A percentile compares a stretch with the other conserved stretches of the same genome.
phyloP scores from a whole-genome alignment of 2,888 invertebrate species.

The Pollenia griseotomentosa region DNA sequence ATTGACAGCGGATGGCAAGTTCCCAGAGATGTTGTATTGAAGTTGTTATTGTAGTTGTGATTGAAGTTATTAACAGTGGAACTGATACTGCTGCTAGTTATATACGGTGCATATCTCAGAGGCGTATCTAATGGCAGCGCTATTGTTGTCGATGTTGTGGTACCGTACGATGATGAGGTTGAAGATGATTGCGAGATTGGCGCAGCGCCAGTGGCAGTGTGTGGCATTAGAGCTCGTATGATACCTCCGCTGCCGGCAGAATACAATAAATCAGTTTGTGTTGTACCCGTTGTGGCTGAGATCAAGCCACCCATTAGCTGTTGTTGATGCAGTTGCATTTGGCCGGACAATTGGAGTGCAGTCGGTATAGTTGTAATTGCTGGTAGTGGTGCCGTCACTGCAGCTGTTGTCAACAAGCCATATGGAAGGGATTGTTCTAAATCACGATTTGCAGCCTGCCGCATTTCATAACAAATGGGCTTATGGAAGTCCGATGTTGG shows the following conservation, averaged over 20 bases:
- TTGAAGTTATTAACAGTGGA: conserved; percentile 79
- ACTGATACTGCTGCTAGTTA: conserved; percentile 76
- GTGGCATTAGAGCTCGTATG: conserved; percentile 71
- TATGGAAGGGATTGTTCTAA: conserved; percentile 68
- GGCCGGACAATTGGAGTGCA: conserved; percentile 39
- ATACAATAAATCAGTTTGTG: conserved; percentile 73
- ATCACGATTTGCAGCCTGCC: conserved; percentile 81
- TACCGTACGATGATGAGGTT: conserved; percentile 82
- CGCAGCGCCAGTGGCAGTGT: conserved; percentile 75
- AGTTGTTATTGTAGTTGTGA: conserved; percentile 83
- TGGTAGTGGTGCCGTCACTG: conserved; percentile 76
- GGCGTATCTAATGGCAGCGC: conserved; percentile 83
- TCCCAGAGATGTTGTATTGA: conserved; percentile 80
- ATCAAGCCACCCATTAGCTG: conserved; percentile 57
- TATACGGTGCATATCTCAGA: conserved; percentile 80
- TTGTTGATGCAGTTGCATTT: conserved; percentile 50
- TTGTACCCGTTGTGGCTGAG: conserved; percentile 63
- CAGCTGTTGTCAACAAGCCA: conserved; percentile 57
- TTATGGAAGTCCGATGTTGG: conserved; percentile 93
- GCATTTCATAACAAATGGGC: conserved; percentile 93
- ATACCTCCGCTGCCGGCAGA: conserved; percentile 71
- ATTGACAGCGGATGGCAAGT: conserved; percentile 75
- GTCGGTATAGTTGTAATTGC: conserved; percentile 16
- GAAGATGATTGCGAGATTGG: conserved; percentile 81
- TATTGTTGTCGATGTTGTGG: conserved; percentile 83